These are phyloP conservation scores for Psix sp. DNA, from an alignment of 1,140 invertebrate species.

Conservation along the genomic window DNA sequence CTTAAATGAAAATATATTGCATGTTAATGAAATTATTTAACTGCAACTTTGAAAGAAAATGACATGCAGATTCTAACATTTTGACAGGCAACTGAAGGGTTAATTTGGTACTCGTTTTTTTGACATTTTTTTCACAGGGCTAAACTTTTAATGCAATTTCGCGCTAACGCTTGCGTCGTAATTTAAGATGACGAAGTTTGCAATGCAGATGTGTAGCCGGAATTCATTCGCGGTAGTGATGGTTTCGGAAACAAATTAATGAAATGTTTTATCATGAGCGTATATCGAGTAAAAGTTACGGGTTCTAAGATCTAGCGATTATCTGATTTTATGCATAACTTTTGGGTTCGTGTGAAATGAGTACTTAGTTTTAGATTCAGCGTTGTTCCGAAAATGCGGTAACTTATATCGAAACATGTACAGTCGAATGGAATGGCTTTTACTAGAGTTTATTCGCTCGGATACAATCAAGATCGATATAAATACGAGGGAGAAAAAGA, in stretches of 20 bases:
- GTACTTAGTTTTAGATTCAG: no score
- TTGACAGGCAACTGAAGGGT: constrained; percentile 11
- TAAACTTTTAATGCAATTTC: constrained; percentile 43
- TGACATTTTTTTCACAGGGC: constrained; percentile 4
- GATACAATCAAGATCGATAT: no score
- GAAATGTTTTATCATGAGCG: constrained; percentile 35
- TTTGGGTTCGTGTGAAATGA: no score
- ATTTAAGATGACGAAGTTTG: constrained; percentile 42
- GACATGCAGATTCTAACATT: no score
- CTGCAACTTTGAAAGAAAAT: no score
- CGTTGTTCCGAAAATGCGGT: no score
- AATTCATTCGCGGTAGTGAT: constrained; percentile 25
- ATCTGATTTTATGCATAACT: constrained; percentile 15
- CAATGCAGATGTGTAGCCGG: constrained; percentile 24
- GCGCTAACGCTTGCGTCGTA: constrained; percentile 17
- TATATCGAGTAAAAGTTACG: constrained; percentile 8
- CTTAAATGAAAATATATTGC: no score
- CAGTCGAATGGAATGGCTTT: no score
- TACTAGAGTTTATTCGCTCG: no score
- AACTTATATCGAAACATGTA: no score
- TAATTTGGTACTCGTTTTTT: constrained; percentile 23
- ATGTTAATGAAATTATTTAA: no score
- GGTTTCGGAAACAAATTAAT: constrained; percentile 30
- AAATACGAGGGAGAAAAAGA: no score
- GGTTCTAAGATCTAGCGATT: constrained; percentile 9